Conservation (phyloP, 30 jellyfish, hydroid and myxozoan species). For the Rhopilema esculentum region DNA sequence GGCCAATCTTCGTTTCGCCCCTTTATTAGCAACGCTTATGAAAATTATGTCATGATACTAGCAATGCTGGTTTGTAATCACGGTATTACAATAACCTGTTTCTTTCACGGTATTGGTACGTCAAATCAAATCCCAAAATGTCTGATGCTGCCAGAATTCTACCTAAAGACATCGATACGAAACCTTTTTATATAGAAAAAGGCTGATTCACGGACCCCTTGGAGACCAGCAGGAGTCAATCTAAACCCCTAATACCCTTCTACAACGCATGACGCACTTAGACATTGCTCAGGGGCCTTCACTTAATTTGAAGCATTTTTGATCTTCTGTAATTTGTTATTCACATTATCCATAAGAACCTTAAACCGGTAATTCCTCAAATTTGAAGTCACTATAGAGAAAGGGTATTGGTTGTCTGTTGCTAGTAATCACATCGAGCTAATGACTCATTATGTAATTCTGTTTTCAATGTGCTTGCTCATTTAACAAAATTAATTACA, state of each 20-base stretch:
- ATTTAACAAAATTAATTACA: not conserved
- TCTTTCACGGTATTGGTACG: too few species aligned
- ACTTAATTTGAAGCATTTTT: not conserved
- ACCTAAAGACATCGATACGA: too few species aligned
- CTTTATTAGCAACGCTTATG: too few species aligned
- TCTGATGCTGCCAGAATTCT: too few species aligned
- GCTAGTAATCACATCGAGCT: not conserved
- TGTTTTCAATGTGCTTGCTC: not conserved
- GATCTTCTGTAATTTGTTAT: too few species aligned
- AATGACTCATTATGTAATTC: not conserved
- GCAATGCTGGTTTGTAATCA: too few species aligned
- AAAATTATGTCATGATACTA: too few species aligned
- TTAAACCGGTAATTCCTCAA: not conserved
- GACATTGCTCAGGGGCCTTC: not conserved
- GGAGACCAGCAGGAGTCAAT: not conserved
- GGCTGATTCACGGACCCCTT: too few species aligned
- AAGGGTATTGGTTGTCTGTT: conserved; percentile 24
- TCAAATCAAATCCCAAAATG: too few species aligned
- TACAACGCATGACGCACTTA: not conserved
- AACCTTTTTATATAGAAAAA: too few species aligned
- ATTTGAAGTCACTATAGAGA: conserved; percentile 17
- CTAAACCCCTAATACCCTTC: not conserved
- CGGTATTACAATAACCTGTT: too few species aligned
- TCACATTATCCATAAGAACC: not conserved
- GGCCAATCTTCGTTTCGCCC: too few species aligned